Conservation (phyloP, 92 coral and sea anemone species). For the Desmophyllum pertusum region DNA sequence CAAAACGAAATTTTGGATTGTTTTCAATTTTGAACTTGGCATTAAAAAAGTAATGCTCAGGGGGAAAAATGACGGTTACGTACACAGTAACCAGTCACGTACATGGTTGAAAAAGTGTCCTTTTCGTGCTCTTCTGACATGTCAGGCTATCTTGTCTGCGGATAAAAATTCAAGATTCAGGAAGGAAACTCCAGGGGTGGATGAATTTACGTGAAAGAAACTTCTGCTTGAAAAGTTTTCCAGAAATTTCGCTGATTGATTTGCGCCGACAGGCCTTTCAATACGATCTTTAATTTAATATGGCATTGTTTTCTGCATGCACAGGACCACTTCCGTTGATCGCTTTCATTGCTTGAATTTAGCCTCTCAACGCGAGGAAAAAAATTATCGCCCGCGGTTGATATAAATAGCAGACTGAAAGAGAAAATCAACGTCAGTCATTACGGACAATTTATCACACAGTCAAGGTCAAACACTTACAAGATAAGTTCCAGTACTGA, state of each 20-base stretch:
- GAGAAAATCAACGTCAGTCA: background rate
- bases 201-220: background rate
- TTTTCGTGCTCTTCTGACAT: too few species aligned
- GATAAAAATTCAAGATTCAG: background rate
- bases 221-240: background rate
- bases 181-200: background rate
- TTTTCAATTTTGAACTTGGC: too few species aligned
- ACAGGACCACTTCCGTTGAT: background rate
- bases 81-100: background rate
- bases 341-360: background rate
- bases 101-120: too few species aligned
- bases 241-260: background rate
- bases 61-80: too few species aligned
- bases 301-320: background rate
- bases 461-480: conserved; percentile 1
- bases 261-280: background rate
- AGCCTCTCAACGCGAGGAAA: background rate
- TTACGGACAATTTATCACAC: background rate
- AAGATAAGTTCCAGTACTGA: background rate
- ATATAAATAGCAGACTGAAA: background rate
- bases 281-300: background rate
- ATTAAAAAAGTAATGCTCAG: too few species aligned
- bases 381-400: background rate
- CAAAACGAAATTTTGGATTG: background rate
- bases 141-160: too few species aligned